Percentiles rank a stretch among this genome's conserved stretches.
Conservation (phyloP, 2,113 vertebrate species). For the Anseranas semipalmata region DNA sequence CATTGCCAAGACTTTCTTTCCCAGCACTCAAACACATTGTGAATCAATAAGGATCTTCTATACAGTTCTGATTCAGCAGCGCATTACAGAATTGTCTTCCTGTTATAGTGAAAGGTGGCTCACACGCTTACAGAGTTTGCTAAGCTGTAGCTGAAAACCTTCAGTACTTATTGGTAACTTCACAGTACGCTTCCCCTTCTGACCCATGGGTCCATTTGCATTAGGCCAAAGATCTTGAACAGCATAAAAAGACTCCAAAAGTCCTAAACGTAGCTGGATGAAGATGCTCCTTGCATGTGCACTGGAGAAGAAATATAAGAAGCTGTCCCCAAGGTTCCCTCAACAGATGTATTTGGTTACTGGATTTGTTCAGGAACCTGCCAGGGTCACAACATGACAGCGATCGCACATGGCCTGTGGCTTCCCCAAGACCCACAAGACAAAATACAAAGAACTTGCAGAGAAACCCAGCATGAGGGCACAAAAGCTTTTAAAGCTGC, state of each 20-base stretch:
- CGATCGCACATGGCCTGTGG: rapidly evolving
- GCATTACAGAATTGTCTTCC: rapidly evolving
- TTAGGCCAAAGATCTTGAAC: not conserved
- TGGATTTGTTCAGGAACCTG: not conserved
- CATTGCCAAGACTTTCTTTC: not conserved
- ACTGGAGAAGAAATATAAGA: not conserved
- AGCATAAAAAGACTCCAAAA: rapidly evolving
- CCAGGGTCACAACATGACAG: not conserved
- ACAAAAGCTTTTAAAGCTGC: not conserved
- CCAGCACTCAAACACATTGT: not conserved
- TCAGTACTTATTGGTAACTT: not conserved
- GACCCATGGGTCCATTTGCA: not conserved
- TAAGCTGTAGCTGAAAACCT: not conserved
- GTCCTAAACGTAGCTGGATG: not conserved
- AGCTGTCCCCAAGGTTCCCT: not conserved
- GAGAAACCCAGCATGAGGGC: not conserved
- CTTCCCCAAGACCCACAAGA: not conserved
- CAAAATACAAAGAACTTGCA: not conserved
- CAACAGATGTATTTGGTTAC: not conserved
- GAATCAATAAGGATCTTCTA: rapidly evolving
- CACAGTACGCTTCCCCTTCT: not conserved
- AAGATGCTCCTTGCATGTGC: rapidly evolving
- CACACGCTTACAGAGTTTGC: rapidly evolving
- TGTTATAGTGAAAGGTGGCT: rapidly evolving
- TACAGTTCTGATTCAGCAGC: not conserved